Conservation (phyloP, 2,888 invertebrate genomes). For the Dolomedes plantarius region DNA sequence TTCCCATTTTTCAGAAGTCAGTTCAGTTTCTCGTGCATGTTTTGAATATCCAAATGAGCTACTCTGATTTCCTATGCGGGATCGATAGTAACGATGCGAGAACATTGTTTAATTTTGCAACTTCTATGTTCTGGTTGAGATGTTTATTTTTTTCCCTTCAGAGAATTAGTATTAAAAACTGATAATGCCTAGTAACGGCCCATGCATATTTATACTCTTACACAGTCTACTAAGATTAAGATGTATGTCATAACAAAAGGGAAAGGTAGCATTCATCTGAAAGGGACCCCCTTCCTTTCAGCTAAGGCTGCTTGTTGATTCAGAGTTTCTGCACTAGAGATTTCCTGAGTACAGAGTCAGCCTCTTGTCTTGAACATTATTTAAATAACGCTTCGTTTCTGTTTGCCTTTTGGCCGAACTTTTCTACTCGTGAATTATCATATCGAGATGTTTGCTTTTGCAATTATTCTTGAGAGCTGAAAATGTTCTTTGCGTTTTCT, state of each 20-base stretch:
- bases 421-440: slow-evolving; percentile 1
- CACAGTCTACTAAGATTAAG: neutral
- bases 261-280: neutral
- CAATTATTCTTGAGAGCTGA: neutral
- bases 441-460: neutral
- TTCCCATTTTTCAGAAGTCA: too few relatives aligned
- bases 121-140: neutral
- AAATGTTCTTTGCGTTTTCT: neutral
- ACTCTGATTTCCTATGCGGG: too few relatives aligned
- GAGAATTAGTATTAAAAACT: neutral
- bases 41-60: too few relatives aligned
- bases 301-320: neutral
- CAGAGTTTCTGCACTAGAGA: neutral
- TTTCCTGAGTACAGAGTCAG: neutral
- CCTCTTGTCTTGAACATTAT: neutral
- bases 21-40: too few relatives aligned
- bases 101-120: neutral
- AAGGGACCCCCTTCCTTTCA: neutral
- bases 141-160: neutral
- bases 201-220: neutral
- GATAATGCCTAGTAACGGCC: neutral
- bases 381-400: slow-evolving; percentile 1
- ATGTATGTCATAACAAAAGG: neutral
- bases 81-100: neutral
- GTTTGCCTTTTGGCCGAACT: slow-evolving; percentile 14